Base-by-base conservation (phyloP, 2,888 invertebrate species). In the Agonopterix alstromeriana region DNA sequence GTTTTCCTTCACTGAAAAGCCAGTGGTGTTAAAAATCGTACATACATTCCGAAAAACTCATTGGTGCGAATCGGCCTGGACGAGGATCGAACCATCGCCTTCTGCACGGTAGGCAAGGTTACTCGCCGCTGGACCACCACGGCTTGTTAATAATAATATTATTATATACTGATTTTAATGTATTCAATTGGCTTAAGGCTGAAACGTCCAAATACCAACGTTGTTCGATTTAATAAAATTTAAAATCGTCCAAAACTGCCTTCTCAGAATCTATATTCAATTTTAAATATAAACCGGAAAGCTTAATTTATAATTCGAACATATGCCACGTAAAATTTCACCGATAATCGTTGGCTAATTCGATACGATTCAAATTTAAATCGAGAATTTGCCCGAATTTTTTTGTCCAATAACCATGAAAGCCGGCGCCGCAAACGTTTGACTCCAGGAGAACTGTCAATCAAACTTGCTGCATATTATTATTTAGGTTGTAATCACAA, bases 331-430 rank as follows among this genome's bases (percentile, higher is more conserved):
- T 67, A 63, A 76, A 78, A 77, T 77, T 81, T 80, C 73, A 67
- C 73, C 78, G 77, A 82, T 87, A 86, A 87, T 86, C 78, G 75
- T 54, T 67, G 64, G 63, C 82, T 85, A 86, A 87, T 87, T 87
- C 77, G 79, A 77, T 77, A 67, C 79, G 70, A 78, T 63, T 62
- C 62, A 48, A 58, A 73, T 67, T 65, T 57, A 58, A 68, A 66
- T 67, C 60, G 59, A 58, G 58, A 48, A 53, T 56, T 61, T 60
- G 65, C 65, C 64, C 62, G 63, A 66, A 63, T 69, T 76, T 70
- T 67, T 68, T 62, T 51, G 47, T 42, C 47, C 52, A 53, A 53
- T 58, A 57, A 55, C 61, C 58, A 55, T 59, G 52, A 52, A 53
- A 53, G 57, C 55, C 65, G 70, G 69, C 73, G 72, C 72, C 74